Conservation (phyloP, 2,113 vertebrate species). For the Proteles cristata region DNA sequence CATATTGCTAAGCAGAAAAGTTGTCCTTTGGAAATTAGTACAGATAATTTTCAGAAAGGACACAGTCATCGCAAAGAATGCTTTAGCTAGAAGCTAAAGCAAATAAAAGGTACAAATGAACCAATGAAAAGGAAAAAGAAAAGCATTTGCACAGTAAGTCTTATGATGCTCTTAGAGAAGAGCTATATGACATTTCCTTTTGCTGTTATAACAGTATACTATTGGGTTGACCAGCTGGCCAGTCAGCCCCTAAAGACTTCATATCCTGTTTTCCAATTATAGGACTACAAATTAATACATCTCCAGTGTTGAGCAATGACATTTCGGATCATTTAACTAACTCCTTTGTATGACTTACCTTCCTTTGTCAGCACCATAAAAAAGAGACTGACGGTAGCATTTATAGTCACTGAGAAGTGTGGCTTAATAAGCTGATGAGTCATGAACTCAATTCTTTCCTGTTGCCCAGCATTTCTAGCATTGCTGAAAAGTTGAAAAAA, state of each 20-base stretch:
- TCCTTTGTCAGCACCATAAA: slow-evolving; percentile 74
- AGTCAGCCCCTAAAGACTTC: slow-evolving; percentile 21
- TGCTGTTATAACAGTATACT: slow-evolving; percentile 45
- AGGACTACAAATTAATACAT: slow-evolving; percentile 57
- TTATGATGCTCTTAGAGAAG: slow-evolving; percentile 43
- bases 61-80: slow-evolving; percentile 15
- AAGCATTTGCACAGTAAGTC: slow-evolving; percentile 63
- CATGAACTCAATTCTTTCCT: slow-evolving; percentile 55
- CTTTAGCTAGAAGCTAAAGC: slow-evolving; percentile 44
- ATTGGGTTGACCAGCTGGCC: slow-evolving; percentile 73
- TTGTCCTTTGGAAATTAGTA: slow-evolving; percentile 45
- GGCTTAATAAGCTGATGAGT: slow-evolving; percentile 14
- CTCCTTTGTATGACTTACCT: slow-evolving; percentile 58
- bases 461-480: slow-evolving; percentile 68
- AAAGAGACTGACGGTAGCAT: slow-evolving; percentile 37
- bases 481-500: slow-evolving; percentile 61
- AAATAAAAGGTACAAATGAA: slow-evolving; percentile 65
- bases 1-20: slow-evolving; percentile 45
- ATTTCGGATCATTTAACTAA: slow-evolving; percentile 80
- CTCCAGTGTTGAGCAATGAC: slow-evolving; percentile 51
- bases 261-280: slow-evolving; percentile 73
- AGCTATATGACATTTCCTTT: slow-evolving; percentile 47
- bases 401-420: not conserved
- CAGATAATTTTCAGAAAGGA: slow-evolving; percentile 56
- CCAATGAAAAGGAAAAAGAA: slow-evolving; percentile 11